A percentile compares a stretch with the other conserved stretches of the same genome.
Conservation (phyloP, 2,113 vertebrate species). For the Osmerus eperlanus region DNA sequence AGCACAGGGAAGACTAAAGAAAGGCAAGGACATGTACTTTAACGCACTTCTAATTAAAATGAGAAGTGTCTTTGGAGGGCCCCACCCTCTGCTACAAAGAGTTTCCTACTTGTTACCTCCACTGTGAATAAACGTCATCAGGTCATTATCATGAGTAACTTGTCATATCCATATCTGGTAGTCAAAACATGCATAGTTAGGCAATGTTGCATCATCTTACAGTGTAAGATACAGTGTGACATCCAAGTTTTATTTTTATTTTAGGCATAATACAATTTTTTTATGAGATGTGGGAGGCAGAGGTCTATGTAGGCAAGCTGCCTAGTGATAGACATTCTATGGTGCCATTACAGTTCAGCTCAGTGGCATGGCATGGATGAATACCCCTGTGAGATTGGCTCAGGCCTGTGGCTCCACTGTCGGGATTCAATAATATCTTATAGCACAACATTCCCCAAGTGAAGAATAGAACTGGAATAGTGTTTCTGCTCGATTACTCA, state of each 20-base stretch:
- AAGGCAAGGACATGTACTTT: constrained; percentile 42
- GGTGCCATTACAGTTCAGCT: neutral
- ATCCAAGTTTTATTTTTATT: neutral
- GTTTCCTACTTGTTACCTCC: neutral
- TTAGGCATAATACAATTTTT: neutral
- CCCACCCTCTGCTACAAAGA: constrained; percentile 1
- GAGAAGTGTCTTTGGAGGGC: constrained; percentile 26
- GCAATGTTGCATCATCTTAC: neutral
- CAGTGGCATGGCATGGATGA: neutral
- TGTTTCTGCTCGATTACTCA: constrained; percentile 18
- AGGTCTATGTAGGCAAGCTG: neutral
- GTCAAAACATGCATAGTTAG: constrained; percentile 9
- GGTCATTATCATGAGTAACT: neutral
- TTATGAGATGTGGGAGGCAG: neutral
- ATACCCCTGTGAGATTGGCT: neutral
- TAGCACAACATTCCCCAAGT: neutral
- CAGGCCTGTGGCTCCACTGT: neutral
- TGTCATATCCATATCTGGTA: neutral
- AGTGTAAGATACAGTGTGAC: neutral
- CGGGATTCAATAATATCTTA: neutral
- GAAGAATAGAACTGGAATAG: neutral
- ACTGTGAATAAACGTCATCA: constrained; percentile 6
- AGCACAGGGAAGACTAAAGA: constrained; percentile 56
- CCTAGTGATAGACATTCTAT: neutral
- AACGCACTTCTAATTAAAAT: constrained; percentile 54